Percentiles rank a stretch among this genome's conserved stretches.
These are phyloP conservation scores for Eledona agricola DNA, from an alignment of 2,888 invertebrate genomes.

Conservation along the genomic window DNA sequence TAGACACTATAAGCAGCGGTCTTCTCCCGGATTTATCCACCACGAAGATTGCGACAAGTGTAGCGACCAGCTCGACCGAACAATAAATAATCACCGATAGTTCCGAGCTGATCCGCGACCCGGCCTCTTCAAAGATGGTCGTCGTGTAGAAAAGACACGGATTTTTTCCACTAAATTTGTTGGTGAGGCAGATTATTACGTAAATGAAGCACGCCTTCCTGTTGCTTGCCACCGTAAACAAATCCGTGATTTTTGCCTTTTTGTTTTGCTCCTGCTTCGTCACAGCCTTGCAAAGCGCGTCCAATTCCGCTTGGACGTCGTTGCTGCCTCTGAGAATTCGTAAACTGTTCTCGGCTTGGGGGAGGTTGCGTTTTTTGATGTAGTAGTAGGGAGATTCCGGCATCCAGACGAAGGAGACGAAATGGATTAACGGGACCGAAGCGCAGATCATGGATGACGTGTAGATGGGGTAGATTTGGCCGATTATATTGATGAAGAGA, in stretches of 20 bases:
- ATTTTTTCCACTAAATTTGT: conserved; percentile 73
- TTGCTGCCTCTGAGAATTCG: conserved; percentile 67
- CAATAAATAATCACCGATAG: conserved; percentile 69
- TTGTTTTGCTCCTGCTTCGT: conserved; percentile 62
- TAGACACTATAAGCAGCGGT: conserved; percentile 69
- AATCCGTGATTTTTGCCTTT: conserved; percentile 64
- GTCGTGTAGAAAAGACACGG: conserved; percentile 71
- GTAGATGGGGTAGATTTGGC: conserved; percentile 67
- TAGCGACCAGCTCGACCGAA: conserved; percentile 68
- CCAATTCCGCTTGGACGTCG: conserved; percentile 64
- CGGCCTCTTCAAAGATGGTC: conserved; percentile 67
- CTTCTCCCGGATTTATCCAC: conserved; percentile 73
- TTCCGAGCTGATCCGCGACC: conserved; percentile 63
- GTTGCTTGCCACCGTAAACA: conserved; percentile 67
- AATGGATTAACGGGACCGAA: conserved; percentile 67
- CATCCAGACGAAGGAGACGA: conserved; percentile 68
- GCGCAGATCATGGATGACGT: conserved; percentile 68
- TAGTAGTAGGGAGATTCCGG: conserved; percentile 73
- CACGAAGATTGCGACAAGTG: conserved; percentile 66
- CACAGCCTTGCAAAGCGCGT: conserved; percentile 54
- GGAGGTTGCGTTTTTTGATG: conserved; percentile 59
- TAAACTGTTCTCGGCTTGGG: conserved; percentile 65
- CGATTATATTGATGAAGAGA: conserved; percentile 70
- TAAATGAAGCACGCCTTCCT: conserved; percentile 70
- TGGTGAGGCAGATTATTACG: conserved; percentile 68